Conservation (phyloP, 2,888 invertebrate genomes). For the Amphipyra tragopoginis region DNA sequence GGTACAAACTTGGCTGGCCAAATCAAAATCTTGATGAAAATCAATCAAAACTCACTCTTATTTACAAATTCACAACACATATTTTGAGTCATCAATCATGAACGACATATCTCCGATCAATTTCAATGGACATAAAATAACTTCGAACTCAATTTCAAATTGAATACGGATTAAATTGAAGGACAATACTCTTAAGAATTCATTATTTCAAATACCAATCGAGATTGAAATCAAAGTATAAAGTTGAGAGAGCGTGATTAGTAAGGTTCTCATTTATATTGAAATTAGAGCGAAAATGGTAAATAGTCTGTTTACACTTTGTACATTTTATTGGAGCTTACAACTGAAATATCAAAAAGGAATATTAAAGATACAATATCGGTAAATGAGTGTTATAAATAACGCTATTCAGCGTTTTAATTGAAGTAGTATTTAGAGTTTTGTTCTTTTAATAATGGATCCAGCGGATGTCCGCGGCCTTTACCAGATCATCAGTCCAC, state of each 20-base stretch:
- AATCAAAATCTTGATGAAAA: not conserved
- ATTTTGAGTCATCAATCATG: not conserved
- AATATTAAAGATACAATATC: constrained; percentile 25
- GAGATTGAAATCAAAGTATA: constrained; percentile 55
- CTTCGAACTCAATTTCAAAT: constrained; percentile 27
- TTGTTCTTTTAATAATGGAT: not conserved
- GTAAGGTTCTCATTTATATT: constrained; percentile 61
- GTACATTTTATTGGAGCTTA: constrained; percentile 34
- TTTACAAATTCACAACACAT: not conserved
- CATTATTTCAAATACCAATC: constrained; percentile 55
- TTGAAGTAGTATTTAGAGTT: constrained; percentile 4
- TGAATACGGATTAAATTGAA: constrained; percentile 49
- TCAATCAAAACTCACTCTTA: not conserved
- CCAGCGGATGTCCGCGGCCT: too few relatives aligned
- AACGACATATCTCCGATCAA: not conserved
- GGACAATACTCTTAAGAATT: constrained; percentile 46
- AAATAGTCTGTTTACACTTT: constrained; percentile 39
- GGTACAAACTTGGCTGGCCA: not conserved
- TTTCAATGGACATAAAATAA: constrained; percentile 6
- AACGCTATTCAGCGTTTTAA: constrained; percentile 11
- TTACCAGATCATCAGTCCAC: too few relatives aligned
- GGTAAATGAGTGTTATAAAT: constrained; percentile 17
- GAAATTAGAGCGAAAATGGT: constrained; percentile 54
- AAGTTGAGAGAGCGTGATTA: constrained; percentile 50
- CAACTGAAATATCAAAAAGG: constrained; percentile 26